Conservation (phyloP, 2,113 vertebrate species). For the Cryptomyrus ogoouensis region DNA sequence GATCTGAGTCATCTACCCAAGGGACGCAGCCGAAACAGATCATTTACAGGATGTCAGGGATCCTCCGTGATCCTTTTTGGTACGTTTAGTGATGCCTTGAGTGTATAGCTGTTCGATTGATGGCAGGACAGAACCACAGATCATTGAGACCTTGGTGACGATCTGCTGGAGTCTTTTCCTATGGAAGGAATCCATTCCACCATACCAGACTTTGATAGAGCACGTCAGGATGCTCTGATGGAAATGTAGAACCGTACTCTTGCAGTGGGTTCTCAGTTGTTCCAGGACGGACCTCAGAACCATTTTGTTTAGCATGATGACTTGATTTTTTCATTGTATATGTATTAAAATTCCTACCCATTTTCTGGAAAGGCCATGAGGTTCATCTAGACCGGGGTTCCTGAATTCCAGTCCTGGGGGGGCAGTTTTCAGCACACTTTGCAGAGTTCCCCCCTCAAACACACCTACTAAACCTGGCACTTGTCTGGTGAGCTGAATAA, state of each 20-base stretch:
- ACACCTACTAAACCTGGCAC: background rate
- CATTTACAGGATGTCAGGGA: background rate
- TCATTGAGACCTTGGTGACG: background rate
- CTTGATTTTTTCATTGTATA: background rate
- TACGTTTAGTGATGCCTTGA: background rate
- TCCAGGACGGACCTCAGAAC: background rate
- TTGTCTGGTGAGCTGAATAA: background rate
- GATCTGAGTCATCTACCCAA: background rate
- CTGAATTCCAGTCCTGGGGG: background rate
- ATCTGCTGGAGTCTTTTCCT: background rate
- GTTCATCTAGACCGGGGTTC: background rate
- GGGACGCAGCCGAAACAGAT: background rate
- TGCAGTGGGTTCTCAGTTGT: background rate
- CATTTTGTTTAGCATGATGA: background rate
- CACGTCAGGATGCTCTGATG: background rate
- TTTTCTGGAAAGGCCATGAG: background rate
- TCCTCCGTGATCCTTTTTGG: background rate
- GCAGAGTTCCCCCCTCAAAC: background rate
- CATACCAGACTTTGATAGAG: background rate
- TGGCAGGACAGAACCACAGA: background rate
- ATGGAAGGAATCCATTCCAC: background rate
- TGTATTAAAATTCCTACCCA: background rate
- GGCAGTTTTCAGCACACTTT: background rate
- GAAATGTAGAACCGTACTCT: background rate
- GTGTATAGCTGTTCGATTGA: background rate